These are phyloP conservation scores for Nomada hirtipes DNA, from an alignment of 2,888 invertebrate species.

Conservation along the genomic window DNA sequence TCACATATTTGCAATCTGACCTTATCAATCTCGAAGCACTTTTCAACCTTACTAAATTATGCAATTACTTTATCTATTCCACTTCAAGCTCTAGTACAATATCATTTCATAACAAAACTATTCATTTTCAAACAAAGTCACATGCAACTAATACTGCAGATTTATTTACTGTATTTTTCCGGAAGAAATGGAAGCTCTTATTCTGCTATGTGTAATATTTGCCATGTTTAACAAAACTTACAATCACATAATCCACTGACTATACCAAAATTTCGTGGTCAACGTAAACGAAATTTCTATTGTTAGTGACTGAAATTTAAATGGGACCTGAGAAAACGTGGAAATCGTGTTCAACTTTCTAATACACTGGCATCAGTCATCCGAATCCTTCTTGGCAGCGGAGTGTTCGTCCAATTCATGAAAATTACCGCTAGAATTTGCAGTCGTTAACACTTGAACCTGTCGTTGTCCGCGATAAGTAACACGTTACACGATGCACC, in stretches of 20 bases:
- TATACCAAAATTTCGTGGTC: background rate
- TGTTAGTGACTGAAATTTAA: slow-evolving; percentile 5
- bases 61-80: background rate
- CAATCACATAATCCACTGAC: no score
- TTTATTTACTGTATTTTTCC: no score
- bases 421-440: slow-evolving; percentile 14
- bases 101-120: no score
- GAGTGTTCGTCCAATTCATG: slow-evolving; percentile 24
- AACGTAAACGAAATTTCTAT: background rate
- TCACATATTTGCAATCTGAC: no score
- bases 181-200: no score
- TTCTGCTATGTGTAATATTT: no score
- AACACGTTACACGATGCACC: background rate
- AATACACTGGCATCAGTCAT: slow-evolving; percentile 22
- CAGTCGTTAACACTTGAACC: slow-evolving; percentile 36
- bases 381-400: slow-evolving; percentile 26
- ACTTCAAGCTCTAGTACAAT: background rate
- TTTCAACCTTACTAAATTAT: background rate
- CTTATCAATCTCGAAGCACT: no score
- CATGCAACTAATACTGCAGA: no score
- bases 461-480: background rate
- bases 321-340: slow-evolving; percentile 25
- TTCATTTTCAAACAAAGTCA: no score
- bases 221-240: no score
- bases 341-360: slow-evolving; percentile 39